These are phyloP conservation scores for Pangasius larnaudii DNA, from an alignment of 2,797 vertebrate species.

Conservation along the genomic window DNA sequence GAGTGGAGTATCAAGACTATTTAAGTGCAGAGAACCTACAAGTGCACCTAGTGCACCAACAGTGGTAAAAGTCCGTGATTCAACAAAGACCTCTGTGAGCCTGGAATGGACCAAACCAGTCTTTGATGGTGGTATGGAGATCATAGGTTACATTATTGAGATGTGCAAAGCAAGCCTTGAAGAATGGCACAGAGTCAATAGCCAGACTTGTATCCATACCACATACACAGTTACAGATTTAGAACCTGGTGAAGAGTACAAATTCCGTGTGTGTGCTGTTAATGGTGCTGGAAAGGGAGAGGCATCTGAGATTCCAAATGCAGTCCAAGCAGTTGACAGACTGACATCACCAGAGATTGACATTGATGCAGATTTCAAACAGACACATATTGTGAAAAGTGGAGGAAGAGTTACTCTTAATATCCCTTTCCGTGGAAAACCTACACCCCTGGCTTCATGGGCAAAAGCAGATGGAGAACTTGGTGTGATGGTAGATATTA, in stretches of 20 bases:
- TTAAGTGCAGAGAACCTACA: slow-evolving; percentile 96
- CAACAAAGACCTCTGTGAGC: slow-evolving; percentile 92
- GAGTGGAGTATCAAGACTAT: slow-evolving; percentile 90
- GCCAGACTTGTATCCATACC: slow-evolving; percentile 88
- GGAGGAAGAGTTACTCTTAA: slow-evolving; percentile 88
- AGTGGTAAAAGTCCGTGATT: slow-evolving; percentile 92
- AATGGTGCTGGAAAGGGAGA: slow-evolving; percentile 93
- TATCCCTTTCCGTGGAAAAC: slow-evolving; percentile 90
- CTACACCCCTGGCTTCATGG: slow-evolving; percentile 91
- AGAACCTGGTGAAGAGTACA: slow-evolving; percentile 91
- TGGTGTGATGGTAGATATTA: slow-evolving; percentile 88
- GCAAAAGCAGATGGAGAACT: slow-evolving; percentile 88
- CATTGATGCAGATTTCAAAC: slow-evolving; percentile 93
- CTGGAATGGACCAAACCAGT: slow-evolving; percentile 96
- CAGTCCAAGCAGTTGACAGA: slow-evolving; percentile 89
- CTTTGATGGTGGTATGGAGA: slow-evolving; percentile 95
- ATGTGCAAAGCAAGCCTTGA: slow-evolving; percentile 98
- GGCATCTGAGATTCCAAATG: slow-evolving; percentile 82
- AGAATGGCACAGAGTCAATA: slow-evolving; percentile 95
- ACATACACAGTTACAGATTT: slow-evolving; percentile 88
- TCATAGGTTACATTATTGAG: slow-evolving; percentile 97
- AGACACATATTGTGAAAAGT: slow-evolving; percentile 94
- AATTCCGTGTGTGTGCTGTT: slow-evolving; percentile 93
- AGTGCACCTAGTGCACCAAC: slow-evolving; percentile 89
- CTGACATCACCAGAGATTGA: slow-evolving; percentile 94